A percentile compares a stretch with the other conserved stretches of the same genome.
phyloP scores from a whole-genome alignment of 1,140 invertebrate species.

The Maniola jurtina region DNA sequence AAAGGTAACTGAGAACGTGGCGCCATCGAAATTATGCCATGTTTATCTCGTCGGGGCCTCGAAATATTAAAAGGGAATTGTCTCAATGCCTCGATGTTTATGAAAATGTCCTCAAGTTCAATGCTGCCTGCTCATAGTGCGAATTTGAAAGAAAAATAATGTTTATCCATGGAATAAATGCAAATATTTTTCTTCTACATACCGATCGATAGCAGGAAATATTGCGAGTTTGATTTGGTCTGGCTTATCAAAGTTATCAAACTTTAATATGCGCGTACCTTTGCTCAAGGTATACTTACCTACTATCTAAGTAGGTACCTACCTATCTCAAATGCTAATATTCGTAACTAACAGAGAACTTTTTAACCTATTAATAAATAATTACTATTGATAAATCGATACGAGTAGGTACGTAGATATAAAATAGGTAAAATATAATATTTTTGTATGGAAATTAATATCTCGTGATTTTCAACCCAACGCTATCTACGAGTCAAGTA shows the following conservation, averaged over 20 bases:
- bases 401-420: no score
- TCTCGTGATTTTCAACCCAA: no score
- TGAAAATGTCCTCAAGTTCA: background rate
- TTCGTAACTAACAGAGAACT: no score
- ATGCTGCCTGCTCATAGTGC: background rate
- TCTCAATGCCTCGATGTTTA: background rate
- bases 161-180: background rate
- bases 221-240: background rate
- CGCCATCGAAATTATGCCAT: slow-evolving; percentile 44
- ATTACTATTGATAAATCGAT: no score
- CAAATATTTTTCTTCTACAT: background rate
- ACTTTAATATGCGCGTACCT: background rate
- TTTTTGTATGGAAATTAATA: no score
- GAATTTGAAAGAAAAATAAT: background rate
- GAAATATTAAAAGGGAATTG: slow-evolving; percentile 5
- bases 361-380: no score
- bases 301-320: no score
- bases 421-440: no score
- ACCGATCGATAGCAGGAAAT: background rate
- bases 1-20: slow-evolving; percentile 49
- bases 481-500: background rate
- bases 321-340: no score
- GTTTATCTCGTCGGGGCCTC: slow-evolving; percentile 9
- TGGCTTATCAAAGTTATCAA: background rate
- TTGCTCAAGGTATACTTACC: no score